Conservation (phyloP, 2,888 invertebrate genomes). For the Pardosa pseudoannulata region DNA sequence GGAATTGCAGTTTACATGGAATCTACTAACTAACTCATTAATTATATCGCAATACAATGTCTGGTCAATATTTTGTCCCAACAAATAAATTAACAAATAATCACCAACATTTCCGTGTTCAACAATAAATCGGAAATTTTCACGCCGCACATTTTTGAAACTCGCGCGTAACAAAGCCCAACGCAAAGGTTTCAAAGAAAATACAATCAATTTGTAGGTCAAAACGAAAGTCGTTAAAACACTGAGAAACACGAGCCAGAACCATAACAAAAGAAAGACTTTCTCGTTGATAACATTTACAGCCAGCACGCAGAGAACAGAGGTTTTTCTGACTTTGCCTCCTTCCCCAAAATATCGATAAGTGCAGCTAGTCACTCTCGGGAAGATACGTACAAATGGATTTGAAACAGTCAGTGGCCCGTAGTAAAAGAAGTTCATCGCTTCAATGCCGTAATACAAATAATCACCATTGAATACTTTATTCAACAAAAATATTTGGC, state of each 20-base stretch:
- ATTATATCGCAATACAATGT: background rate
- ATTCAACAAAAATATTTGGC: slow-evolving; percentile 76
- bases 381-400: slow-evolving; percentile 73
- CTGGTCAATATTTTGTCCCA: slow-evolving; percentile 90
- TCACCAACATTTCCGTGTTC: slow-evolving; percentile 92
- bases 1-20: too few species aligned
- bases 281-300: slow-evolving; percentile 75
- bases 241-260: slow-evolving; percentile 73
- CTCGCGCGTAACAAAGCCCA: slow-evolving; percentile 92
- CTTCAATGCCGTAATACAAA: slow-evolving; percentile 69
- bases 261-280: slow-evolving; percentile 75
- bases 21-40: background rate
- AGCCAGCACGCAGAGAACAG: slow-evolving; percentile 74
- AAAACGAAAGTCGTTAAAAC: slow-evolving; percentile 80
- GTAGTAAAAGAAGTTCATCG: slow-evolving; percentile 85
- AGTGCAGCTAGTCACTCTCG: slow-evolving; percentile 74
- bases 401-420: slow-evolving; percentile 85
- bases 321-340: slow-evolving; percentile 72
- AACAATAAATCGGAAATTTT: slow-evolving; percentile 93
- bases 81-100: slow-evolving; percentile 93
- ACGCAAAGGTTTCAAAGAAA: slow-evolving; percentile 90
- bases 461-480: slow-evolving; percentile 62
- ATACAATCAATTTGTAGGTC: slow-evolving; percentile 89
- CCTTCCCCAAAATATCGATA: slow-evolving; percentile 73
- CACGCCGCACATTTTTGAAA: slow-evolving; percentile 89